Base-by-base conservation (phyloP, 2,888 invertebrate species). In the Ichneumoninae sp. region DNA sequence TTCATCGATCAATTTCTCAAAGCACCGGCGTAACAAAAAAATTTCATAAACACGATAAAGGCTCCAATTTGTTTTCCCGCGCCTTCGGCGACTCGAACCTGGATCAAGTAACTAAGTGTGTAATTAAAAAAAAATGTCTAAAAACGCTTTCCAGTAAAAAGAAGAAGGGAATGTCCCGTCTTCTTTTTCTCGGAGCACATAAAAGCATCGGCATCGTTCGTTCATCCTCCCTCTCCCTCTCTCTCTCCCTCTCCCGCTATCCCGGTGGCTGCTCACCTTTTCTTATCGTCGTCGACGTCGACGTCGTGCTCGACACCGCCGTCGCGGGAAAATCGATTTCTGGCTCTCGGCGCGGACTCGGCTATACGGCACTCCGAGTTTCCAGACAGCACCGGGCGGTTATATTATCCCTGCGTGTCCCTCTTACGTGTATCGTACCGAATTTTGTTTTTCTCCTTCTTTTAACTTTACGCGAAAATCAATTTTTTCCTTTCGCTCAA, bases 311-410 rank as follows among this genome's bases (percentile, higher is more conserved):
- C 77, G 75, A 80, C 75, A 86, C 81, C 80, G 79, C 85, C 86
- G 87, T 83, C 84, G 89, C 86, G 87, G 83, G 83, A 87, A 87
- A 86, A 87, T 87, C 87, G 86, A 87, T 87, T 87, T 83, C 82
- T 76, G 80, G 80, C 83, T 85, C 87, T 81, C 83, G 81, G 57
- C 82, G 81, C 70, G 79, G 75, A 73, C 52, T 66, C 78, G 76
- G 40, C 79, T 71, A 60, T 70, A 79, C 79, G 71, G 82, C 78
- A 85, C 85, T 68, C 70, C 60, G 79, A 79, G 85, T 76, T 82
- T 82, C 85, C 82, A 85, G 82, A 82, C 79, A 82, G 75, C 57
- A 69, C 75, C 79, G 79, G 70, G 76, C 71, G 79, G 79, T 82
- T 79, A 79, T 82, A 81, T 81, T 84, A 81, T 83, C 66, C 57